phyloP scores from a whole-genome alignment of 2,888 invertebrate genomes.

The Cheilosia grossa region DNA sequence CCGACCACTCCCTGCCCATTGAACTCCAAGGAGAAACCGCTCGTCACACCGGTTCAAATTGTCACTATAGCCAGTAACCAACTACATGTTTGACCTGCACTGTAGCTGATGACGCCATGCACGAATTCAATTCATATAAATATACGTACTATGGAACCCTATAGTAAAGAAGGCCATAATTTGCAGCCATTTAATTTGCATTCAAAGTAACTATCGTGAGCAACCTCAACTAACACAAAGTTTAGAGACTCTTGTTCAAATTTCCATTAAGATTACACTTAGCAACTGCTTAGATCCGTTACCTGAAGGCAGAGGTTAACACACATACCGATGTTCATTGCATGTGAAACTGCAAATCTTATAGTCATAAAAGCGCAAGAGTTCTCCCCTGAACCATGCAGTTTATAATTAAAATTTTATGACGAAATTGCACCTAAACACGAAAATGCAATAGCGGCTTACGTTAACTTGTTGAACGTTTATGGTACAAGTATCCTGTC shows the following conservation, averaged over 20 bases:
- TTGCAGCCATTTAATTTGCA: not conserved
- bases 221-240: conserved; percentile 5
- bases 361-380: conserved; percentile 9
- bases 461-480: conserved; percentile 62
- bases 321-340: not conserved
- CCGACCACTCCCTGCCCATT: no score
- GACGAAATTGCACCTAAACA: conserved; percentile 41
- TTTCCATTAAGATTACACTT: conserved; percentile 24
- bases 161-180: not conserved
- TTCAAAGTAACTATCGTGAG: conserved; percentile 8
- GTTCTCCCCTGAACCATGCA: conserved; percentile 14
- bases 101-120: no score
- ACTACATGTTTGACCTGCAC: no score
- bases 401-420: conserved; percentile 59
- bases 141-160: no score
- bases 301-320: conserved; percentile 5
- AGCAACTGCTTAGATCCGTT: conserved; percentile 7
- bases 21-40: no score
- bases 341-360: conserved; percentile 9
- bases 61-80: no score
- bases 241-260: conserved; percentile 2
- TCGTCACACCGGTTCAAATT: no score
- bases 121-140: no score
- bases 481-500: conserved; percentile 46
- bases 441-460: conserved; percentile 18